Base-by-base conservation (phyloP, 2,113 vertebrate species). In the Mohoua ochrocephala region DNA sequence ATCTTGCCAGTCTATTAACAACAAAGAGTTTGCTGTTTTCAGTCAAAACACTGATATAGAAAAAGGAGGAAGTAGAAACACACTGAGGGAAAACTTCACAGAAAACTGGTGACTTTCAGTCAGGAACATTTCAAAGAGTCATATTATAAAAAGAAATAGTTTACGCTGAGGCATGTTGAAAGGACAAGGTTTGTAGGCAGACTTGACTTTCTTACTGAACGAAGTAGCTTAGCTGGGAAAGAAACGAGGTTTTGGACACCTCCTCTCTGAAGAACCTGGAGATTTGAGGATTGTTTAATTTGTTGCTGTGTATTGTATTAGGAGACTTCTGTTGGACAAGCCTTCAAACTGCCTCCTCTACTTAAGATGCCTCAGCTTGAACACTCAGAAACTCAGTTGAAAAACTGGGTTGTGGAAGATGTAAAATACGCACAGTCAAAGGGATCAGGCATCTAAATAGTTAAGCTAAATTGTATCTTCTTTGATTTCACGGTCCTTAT, bases 401-500 rank as follows among this genome's bases (percentile, higher is more conserved):
- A 90, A 77, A 84, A 33, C 20, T 42, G 37, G 6, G 10, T 63
- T 84, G n/a, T 49, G 28, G 30, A 47, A 84, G 44, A 44, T 28
- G 9, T 27, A 49, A 75, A 91, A 64, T 14, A 68, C 35, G 19
- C 68, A 52, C 19, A 67, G 26, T 75, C 50, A 84, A 90, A 78
- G 17, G 35, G 60, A 92, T 95, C 78, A 86, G 20, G 17, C 23
- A 39, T 60, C 35, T 81, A 65, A 94, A 86, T 11, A 60, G 71
- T 93, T 93, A 83, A 92, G 39, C 27, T 70, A 86, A 93, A 77
- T 67, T 84, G 35, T 64, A 70, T 86, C 76, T 74, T 77, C 91
- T 94, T 91, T 91, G 78, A 95, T 96, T 92, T 95, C 93, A 93
- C 0, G 2, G 85, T 93, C 42, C 50, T 93, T 75, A 85, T 79